A percentile compares a stretch with the other conserved stretches of the same genome.
These are phyloP conservation scores for Cinclus mexicanus DNA, from an alignment of 2,113 vertebrate genomes.

Conservation along the genomic window DNA sequence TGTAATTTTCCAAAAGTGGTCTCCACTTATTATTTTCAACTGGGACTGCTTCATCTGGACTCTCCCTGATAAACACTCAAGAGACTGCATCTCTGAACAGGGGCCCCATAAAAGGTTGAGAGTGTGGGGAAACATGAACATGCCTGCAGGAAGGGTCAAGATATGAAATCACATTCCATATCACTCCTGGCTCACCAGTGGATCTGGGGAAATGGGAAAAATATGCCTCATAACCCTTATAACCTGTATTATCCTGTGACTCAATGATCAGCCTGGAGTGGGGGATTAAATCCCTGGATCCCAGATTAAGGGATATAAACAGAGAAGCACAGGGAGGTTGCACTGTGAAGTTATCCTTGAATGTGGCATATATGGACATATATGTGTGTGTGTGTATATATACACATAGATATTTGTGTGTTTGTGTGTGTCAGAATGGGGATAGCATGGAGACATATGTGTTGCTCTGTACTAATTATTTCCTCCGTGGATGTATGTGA, in stretches of 20 bases:
- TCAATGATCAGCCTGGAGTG: neutral
- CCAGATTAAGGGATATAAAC: neutral
- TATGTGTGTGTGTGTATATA: no score
- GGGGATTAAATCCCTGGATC: neutral
- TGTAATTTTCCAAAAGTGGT: neutral
- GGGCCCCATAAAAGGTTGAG: neutral
- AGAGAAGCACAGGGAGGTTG: neutral
- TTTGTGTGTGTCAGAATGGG: neutral
- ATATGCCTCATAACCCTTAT: neutral
- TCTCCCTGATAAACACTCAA: fast-evolving
- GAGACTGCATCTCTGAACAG: neutral
- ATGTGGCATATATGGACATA: neutral
- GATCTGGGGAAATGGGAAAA: neutral
- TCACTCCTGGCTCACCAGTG: neutral
- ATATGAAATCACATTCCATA: neutral
- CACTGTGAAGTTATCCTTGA: neutral
- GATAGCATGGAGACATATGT: neutral
- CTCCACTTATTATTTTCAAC: neutral
- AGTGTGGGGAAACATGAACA: fast-evolving
- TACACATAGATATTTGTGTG: fast-evolving
- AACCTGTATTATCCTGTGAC: neutral
- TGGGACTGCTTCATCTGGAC: neutral
- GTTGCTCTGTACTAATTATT: neutral
- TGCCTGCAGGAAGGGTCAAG: neutral
- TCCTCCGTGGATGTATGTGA: neutral